phyloP scores from a whole-genome alignment of 2,113 vertebrate genomes.

The Tenrec ecaudatus region DNA sequence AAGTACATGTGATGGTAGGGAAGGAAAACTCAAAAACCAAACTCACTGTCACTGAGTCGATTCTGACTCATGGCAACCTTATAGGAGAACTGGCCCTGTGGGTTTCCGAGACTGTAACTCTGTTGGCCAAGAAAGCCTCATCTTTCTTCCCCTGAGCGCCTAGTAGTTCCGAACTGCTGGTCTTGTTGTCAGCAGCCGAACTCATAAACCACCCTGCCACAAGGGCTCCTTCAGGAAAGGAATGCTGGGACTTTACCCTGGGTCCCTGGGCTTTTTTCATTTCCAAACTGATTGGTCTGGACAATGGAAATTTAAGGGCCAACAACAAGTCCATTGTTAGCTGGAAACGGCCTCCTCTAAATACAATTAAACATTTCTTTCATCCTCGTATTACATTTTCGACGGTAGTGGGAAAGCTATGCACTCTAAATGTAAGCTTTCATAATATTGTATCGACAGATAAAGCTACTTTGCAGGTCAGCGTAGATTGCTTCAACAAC shows the following conservation, averaged over 20 bases:
- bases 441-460: conserved; percentile 2
- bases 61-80: too few species aligned
- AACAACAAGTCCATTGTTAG: conserved; percentile 83
- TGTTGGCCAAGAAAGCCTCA: too few species aligned
- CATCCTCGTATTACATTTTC: conserved; percentile 78
- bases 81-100: too few species aligned
- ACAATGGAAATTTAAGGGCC: conserved; percentile 73
- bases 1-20: not conserved
- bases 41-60: too few species aligned
- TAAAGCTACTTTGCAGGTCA: not conserved
- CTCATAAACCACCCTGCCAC: too few species aligned
- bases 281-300: conserved; percentile 81
- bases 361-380: conserved; percentile 79
- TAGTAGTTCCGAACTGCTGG: too few species aligned
- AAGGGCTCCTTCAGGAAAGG: too few species aligned
- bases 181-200: too few species aligned
- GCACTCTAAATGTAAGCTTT: not conserved
- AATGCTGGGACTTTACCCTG: not conserved
- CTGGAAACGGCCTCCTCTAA: conserved; percentile 77
- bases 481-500: not conserved
- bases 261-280: conserved; percentile 68
- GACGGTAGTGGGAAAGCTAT: conserved; percentile 54
- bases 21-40: not conserved
- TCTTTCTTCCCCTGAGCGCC: too few species aligned
- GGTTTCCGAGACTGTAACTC: too few species aligned